Conservation (phyloP, 2,888 invertebrate species). For the Metalampra italica region DNA sequence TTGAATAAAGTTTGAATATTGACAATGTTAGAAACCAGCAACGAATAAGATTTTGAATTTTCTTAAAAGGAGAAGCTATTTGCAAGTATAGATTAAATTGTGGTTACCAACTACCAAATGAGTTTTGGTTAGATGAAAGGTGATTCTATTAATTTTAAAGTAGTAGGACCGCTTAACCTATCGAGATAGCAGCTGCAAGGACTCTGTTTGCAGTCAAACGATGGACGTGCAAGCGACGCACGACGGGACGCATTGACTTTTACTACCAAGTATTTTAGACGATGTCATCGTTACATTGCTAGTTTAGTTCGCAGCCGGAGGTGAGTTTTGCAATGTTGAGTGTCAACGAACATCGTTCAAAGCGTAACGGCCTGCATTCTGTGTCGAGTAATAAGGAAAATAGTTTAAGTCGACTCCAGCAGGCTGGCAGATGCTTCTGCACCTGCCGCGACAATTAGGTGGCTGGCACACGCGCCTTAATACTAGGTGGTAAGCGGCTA, state of each 20-base stretch:
- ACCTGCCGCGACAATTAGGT: slow-evolving; percentile 68
- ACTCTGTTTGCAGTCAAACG: slow-evolving; percentile 28
- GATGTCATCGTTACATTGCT: slow-evolving; percentile 39
- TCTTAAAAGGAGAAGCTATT: too few species aligned
- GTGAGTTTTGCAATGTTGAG: slow-evolving; percentile 31
- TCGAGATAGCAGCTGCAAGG: slow-evolving; percentile 51
- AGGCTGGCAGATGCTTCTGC: slow-evolving; percentile 66
- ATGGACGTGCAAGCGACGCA: slow-evolving; percentile 29
- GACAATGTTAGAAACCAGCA: too few species aligned
- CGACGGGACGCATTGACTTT: slow-evolving; percentile 34
- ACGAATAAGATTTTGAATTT: too few species aligned
- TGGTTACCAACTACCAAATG: background rate
- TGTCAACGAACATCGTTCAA: slow-evolving; percentile 30
- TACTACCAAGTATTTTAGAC: slow-evolving; percentile 29
- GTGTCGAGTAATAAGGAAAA: slow-evolving; percentile 46
- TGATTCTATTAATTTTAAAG: slow-evolving; percentile 21
- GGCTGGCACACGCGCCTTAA: slow-evolving; percentile 57
- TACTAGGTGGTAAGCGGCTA: slow-evolving; percentile 16
- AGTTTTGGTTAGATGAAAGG: slow-evolving; percentile 9
- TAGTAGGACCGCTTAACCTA: too few species aligned
- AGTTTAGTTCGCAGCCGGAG: slow-evolving; percentile 33
- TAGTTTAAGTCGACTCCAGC: slow-evolving; percentile 48
- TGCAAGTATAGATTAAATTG: too few species aligned
- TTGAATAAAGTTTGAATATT: too few species aligned
- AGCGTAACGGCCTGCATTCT: slow-evolving; percentile 23